Percentiles rank a stretch among this genome's conserved stretches.
phyloP scores from a whole-genome alignment of 2,113 vertebrate genomes.

The Plecotus auritus region DNA sequence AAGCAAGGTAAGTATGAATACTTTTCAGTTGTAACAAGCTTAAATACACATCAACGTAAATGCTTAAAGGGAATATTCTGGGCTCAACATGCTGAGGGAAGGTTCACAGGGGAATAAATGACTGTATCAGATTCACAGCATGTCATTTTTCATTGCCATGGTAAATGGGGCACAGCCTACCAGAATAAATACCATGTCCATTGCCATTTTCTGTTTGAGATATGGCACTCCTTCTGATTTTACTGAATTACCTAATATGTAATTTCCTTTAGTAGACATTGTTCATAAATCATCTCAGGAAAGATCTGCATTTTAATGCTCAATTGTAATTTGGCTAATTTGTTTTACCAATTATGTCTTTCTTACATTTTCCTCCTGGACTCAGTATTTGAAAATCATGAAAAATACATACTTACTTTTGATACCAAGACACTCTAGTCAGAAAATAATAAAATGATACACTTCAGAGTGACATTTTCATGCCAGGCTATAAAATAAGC shows the following conservation, averaged over 20 bases:
- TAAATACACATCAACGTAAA: not conserved
- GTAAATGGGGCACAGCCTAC: conserved; percentile 25
- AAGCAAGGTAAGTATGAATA: not conserved
- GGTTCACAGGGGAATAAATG: conserved; percentile 32
- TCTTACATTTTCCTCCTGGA: not conserved
- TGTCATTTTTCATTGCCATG: conserved; percentile 43
- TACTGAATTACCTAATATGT: not conserved
- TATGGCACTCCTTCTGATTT: not conserved
- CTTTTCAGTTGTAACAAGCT: not conserved
- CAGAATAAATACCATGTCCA: conserved; percentile 20
- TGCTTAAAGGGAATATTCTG: conserved; percentile 35
- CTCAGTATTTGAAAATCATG: not conserved
- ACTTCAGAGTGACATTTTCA: not conserved
- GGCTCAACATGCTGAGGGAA: not conserved
- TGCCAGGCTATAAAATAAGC: conserved; percentile 20
- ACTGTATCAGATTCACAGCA: not conserved
- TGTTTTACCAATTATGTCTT: not conserved
- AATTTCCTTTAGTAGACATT: conserved; percentile 1
- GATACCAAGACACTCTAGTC: not conserved
- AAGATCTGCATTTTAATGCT: not conserved
- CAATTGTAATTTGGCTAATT: conserved; percentile 31
- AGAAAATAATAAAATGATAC: not conserved
- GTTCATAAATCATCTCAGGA: not conserved
- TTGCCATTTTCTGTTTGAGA: not conserved
- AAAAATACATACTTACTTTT: not conserved